Conservation (phyloP, 2,113 vertebrate species). For the Syrmaticus mikado region DNA sequence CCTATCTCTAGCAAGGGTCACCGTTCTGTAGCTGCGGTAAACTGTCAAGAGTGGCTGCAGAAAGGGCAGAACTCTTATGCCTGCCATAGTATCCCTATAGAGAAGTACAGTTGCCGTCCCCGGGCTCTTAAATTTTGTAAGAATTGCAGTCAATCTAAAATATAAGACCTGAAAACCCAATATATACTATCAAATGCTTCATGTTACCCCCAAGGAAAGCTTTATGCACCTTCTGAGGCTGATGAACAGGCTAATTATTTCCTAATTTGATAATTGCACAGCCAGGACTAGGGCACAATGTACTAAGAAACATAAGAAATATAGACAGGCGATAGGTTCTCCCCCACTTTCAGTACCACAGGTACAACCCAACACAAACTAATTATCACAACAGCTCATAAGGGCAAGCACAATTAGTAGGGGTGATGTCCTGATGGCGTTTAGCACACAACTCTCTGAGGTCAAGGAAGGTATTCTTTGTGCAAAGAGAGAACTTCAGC, state of each 20-base stretch:
- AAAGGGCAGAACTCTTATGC: background rate
- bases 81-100: background rate
- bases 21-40: background rate
- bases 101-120: background rate
- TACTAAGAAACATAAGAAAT: background rate
- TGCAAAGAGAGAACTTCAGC: background rate
- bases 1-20: background rate
- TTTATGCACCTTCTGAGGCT: background rate
- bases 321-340: background rate
- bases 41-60: background rate
- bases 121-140: background rate
- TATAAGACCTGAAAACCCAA: background rate
- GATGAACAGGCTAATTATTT: conserved; percentile 1
- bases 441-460: background rate
- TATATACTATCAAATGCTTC: background rate
- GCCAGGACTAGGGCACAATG: background rate
- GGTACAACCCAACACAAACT: background rate
- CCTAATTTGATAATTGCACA: background rate
- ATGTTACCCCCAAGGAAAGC: background rate
- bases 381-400: background rate
- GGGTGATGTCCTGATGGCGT: background rate
- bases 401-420: background rate
- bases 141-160: background rate
- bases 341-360: background rate
- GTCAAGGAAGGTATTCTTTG: background rate